Evolutionary conservation across 92 coral and sea anemone species (phyloP), one percentile per base, ranked within the genome.

Genomic region (Zoanthus gigantus): DNA sequence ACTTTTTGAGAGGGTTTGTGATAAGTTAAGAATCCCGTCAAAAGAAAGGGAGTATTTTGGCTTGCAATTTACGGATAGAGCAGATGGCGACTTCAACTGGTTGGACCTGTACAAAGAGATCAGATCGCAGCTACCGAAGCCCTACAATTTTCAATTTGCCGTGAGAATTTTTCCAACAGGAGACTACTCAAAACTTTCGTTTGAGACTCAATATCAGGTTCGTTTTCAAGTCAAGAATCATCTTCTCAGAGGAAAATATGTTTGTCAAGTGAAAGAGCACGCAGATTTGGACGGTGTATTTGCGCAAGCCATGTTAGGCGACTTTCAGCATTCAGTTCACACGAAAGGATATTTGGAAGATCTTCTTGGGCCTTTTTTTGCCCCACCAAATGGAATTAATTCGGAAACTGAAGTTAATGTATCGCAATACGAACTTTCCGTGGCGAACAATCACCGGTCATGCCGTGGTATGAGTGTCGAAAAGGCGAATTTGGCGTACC

Each of bases 41-140:
- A 71, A 54, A 54, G 95, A 90, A 18, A 88, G 89, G 37, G 92
- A 47, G 32, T 86, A 71, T 79, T 97, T 95, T 77, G 99, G 99
- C 12, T 77, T 97, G 71, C 98, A 97, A 69, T 97, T 84, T 91
- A 89, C 95, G 0, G 97, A 93, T 75, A 92, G 90, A 72, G 89
- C 89, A 18, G 99, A 97, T 71, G 99, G 99, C 50, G 98, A 95
- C 67, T 87, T 97, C 46, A 92, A 96, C 72, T 97, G 99, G 99
- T 68, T 97, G 18, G 89, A 91, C 11, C 56, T 92, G 11, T 76
- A 77, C 10, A 87, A 85, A 79, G 93, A 89, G 61, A 91, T 97
- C 17, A 92, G 98, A 12, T 76, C 92, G 8, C 99, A 95, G 69
- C 85, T 94, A 52, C 88, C 91, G 46, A 97, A 95, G 60, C 99